Percentiles rank a stretch among this genome's conserved stretches.
Evolutionary conservation across 2,888 invertebrate genomes (phyloP).

Genomic region (Leptura quadrifasciata): DNA sequence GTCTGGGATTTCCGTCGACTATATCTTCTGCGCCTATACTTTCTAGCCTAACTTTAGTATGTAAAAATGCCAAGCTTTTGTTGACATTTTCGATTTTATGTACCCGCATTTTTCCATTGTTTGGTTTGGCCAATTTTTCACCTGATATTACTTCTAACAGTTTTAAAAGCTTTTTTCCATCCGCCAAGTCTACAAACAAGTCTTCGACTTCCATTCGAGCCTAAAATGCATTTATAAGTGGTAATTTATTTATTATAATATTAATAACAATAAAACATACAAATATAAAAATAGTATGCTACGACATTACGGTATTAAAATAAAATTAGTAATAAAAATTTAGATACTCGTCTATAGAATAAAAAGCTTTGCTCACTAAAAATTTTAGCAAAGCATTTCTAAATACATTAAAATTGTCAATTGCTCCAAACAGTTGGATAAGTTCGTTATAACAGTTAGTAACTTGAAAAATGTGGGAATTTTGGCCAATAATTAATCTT

Average conservation of each 20-base stretch:
- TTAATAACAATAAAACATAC: too few relatives aligned
- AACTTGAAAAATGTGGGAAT: too few relatives aligned
- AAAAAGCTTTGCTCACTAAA: too few relatives aligned
- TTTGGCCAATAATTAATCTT: too few relatives aligned
- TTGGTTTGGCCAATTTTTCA: constrained; percentile 97
- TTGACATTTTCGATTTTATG: constrained; percentile 99
- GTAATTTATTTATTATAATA: not conserved
- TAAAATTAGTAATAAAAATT: too few relatives aligned
- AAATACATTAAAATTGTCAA: too few relatives aligned
- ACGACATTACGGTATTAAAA: too few relatives aligned
- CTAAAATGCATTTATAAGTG: constrained; percentile 75
- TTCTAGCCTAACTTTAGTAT: constrained; percentile 97
- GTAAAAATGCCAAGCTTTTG: constrained; percentile 95
- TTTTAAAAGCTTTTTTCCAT: constrained; percentile 93
- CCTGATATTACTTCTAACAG: constrained; percentile 99
- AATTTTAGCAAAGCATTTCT: too few relatives aligned
- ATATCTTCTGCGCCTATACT: constrained; percentile 99
- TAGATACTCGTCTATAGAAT: too few relatives aligned
- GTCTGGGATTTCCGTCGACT: constrained; percentile 96
- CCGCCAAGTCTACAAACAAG: constrained; percentile 95
- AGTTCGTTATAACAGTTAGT: too few relatives aligned
- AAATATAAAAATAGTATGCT: too few relatives aligned
- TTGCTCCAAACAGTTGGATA: too few relatives aligned
- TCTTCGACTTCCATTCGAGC: constrained; percentile 99
- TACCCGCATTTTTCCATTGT: constrained; percentile 96